Conservation (phyloP, 2,113 vertebrate genomes). For the Suricata suricatta region DNA sequence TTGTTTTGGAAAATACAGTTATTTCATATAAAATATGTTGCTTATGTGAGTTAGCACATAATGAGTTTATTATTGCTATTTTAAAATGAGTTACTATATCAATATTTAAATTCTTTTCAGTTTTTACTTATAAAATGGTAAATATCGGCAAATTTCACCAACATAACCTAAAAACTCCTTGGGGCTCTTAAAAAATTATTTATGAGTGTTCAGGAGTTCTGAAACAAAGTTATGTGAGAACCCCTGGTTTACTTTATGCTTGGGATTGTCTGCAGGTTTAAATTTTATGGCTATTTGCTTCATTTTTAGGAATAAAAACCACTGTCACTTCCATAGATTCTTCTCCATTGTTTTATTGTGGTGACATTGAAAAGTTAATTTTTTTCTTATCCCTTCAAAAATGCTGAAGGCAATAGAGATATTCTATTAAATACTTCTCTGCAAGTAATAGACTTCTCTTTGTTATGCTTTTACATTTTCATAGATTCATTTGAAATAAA, state of each 20-base stretch:
- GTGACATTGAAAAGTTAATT: background rate
- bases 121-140: background rate
- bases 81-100: background rate
- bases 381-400: background rate
- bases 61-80: background rate
- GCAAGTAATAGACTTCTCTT: background rate
- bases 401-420: background rate
- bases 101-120: background rate
- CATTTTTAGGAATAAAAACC: background rate
- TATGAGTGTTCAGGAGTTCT: background rate
- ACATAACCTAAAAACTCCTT: background rate
- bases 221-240: constrained; percentile 4
- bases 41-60: background rate
- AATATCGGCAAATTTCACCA: background rate
- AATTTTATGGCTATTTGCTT: background rate
- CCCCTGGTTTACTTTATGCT: background rate
- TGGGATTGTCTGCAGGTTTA: constrained; percentile 14
- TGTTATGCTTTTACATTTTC: background rate
- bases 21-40: background rate
- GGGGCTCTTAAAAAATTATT: background rate
- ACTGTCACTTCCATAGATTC: background rate
- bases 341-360: background rate
- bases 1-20: constrained; percentile 3
- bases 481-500: background rate
- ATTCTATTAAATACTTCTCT: background rate